These are phyloP conservation scores for Drosophila dives DNA, from an alignment of 2,888 invertebrate species.

Conservation along the genomic window DNA sequence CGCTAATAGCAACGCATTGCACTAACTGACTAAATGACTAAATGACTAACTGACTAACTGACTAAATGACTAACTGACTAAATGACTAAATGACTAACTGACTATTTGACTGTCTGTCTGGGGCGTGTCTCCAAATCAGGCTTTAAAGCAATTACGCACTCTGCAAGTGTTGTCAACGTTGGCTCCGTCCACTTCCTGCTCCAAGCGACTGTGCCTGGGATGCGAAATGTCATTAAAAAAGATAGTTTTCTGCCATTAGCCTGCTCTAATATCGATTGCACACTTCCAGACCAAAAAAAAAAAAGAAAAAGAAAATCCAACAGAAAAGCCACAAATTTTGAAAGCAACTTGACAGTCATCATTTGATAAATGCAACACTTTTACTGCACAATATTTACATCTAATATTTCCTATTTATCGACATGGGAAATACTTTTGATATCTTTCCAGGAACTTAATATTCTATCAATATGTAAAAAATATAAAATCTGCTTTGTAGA, in stretches of 20 bases:
- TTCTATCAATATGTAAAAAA: not conserved
- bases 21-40: not conserved
- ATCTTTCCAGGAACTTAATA: not conserved
- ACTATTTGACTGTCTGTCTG: not conserved
- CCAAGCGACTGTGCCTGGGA: conserved; percentile 47
- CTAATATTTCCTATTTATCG: not conserved
- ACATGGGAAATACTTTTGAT: not conserved
- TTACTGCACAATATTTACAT: not conserved
- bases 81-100: not conserved
- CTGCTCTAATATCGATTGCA: conserved; percentile 6
- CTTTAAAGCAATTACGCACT: conserved; percentile 76
- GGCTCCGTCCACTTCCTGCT: conserved; percentile 62
- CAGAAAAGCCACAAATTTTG: not conserved
- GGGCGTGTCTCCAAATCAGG: conserved; percentile 65
- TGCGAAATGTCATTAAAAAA: conserved; percentile 50
- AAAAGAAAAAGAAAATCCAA: not conserved
- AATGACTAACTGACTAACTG: not conserved
- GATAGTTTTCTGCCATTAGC: conserved; percentile 41
- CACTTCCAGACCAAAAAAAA: conserved; percentile 3
- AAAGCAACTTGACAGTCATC: conserved; percentile 3
- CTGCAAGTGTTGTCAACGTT: conserved; percentile 53
- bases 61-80: too few relatives aligned
- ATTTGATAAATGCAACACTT: not conserved
- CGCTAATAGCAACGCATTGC: conserved; percentile 60
- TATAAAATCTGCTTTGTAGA: not conserved